Conservation (phyloP, 2,888 invertebrate genomes). For the Aleiodes leptofemur region DNA sequence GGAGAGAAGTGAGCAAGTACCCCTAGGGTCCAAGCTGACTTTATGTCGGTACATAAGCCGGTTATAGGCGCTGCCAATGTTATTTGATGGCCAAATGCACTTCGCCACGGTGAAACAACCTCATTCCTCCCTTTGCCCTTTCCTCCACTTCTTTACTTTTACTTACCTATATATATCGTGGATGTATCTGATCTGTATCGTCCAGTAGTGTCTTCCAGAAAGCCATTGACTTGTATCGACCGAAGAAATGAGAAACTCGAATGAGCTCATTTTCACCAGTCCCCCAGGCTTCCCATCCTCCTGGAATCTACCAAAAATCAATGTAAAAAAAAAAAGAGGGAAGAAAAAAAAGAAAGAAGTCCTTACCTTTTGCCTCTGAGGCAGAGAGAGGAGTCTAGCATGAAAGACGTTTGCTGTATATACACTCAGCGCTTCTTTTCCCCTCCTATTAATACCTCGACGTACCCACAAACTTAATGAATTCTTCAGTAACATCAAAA, state of each 20-base stretch:
- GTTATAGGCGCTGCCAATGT: constrained; percentile 75
- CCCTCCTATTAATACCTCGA: constrained; percentile 73
- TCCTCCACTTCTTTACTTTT: constrained; percentile 49
- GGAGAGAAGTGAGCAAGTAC: constrained; percentile 21
- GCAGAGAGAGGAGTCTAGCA: constrained; percentile 49
- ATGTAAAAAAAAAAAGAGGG: constrained; percentile 48
- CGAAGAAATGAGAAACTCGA: constrained; percentile 25
- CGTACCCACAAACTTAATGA: constrained; percentile 72
- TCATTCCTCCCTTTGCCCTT: constrained; percentile 47
- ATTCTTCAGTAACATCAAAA: constrained; percentile 75
- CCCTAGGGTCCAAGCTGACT: constrained; percentile 69
- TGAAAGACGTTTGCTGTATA: constrained; percentile 46
- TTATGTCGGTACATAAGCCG: constrained; percentile 74
- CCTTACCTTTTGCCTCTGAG: constrained; percentile 24
- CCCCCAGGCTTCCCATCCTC: neutral
- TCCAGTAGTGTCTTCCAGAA: constrained; percentile 61
- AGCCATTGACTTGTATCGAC: constrained; percentile 37
- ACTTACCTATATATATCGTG: constrained; percentile 21
- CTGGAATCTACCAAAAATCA: constrained; percentile 29
- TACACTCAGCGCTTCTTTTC: constrained; percentile 62
- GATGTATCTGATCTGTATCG: constrained; percentile 66
- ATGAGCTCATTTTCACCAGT: constrained; percentile 32
- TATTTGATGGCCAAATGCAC: constrained; percentile 76
- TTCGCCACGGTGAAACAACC: constrained; percentile 65
- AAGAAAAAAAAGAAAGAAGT: constrained; percentile 54